Percentiles rank a stretch among this genome's conserved stretches.
Conservation (phyloP, 2,888 invertebrate genomes). For the Salpingus planirostris region DNA sequence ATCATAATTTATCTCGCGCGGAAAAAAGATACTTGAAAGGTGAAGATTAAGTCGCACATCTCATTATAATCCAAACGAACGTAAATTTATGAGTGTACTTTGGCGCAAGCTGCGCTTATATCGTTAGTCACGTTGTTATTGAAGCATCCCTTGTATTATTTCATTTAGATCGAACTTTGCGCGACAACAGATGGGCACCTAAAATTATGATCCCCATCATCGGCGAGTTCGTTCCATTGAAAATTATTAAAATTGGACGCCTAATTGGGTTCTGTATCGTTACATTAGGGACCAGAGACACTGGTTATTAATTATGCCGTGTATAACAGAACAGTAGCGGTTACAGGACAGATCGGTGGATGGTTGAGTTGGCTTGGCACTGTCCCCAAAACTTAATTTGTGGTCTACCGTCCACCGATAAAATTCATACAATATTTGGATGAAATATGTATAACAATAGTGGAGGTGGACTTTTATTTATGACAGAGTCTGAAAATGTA, state of each 20-base stretch:
- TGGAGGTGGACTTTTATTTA: too few relatives aligned
- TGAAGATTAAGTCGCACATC: too few relatives aligned
- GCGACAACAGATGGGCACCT: conserved; percentile 1
- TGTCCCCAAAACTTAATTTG: conserved; percentile 11
- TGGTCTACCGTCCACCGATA: conserved; percentile 6
- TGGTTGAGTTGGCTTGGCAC: conserved; percentile 10
- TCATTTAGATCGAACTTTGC: not conserved
- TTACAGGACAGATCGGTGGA: too few relatives aligned
- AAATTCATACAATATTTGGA: conserved; percentile 6
- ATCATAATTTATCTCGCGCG: conserved; percentile 7
- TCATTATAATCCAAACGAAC: too few relatives aligned
- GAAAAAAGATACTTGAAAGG: conserved; percentile 4
- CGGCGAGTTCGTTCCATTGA: conserved; percentile 2
- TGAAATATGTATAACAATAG: too few relatives aligned
- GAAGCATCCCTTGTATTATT: too few relatives aligned
- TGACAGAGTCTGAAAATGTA: too few relatives aligned
- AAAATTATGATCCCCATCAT: conserved; percentile 1
- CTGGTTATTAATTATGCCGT: conserved; percentile 12
- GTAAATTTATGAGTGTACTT: too few relatives aligned
- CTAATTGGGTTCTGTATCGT: conserved; percentile 7
- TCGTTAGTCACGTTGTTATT: too few relatives aligned
- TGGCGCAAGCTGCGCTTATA: too few relatives aligned
- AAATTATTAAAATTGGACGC: conserved; percentile 5
- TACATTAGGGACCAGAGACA: conserved; percentile 5
- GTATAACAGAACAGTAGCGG: too few relatives aligned